A percentile compares a stretch with the other conserved stretches of the same genome.
Evolutionary conservation across 1,140 invertebrate species (phyloP).

Genomic region (Tribolium madens): DNA sequence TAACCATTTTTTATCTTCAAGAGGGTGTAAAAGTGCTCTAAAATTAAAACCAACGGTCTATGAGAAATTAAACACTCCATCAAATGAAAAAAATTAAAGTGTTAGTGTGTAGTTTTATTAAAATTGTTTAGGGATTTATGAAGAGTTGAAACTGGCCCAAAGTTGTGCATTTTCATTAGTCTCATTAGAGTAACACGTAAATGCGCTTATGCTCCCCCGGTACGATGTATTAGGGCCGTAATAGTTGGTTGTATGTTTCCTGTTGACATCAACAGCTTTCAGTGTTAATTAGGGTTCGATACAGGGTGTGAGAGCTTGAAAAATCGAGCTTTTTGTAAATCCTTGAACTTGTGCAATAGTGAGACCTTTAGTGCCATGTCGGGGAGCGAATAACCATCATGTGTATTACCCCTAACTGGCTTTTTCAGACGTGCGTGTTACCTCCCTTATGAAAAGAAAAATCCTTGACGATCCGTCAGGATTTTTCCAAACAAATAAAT

Average conservation of each 20-base stretch:
- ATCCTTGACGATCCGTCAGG: background rate
- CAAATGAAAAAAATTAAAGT: conserved; percentile 28
- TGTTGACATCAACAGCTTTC: conserved; percentile 37
- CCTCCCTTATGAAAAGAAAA: conserved; percentile 2
- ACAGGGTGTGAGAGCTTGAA: background rate
- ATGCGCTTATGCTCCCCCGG: conserved; percentile 49
- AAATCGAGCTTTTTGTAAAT: conserved; percentile 38
- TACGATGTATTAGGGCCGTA: conserved; percentile 48
- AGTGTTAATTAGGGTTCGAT: conserved; percentile 18
- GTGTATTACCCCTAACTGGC: conserved; percentile 47
- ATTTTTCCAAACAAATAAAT: background rate
- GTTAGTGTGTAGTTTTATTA: background rate
- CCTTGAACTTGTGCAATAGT: conserved; percentile 43
- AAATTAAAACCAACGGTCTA: conserved; percentile 17
- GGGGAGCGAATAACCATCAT: conserved; percentile 49
- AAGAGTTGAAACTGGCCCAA: conserved; percentile 22
- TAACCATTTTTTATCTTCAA: conserved; percentile 34
- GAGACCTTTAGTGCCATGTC: conserved; percentile 44
- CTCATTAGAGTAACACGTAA: conserved; percentile 55
- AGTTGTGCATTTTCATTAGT: conserved; percentile 52
- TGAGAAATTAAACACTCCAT: conserved; percentile 31
- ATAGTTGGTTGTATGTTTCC: conserved; percentile 40
- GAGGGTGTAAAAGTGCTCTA: conserved; percentile 21
- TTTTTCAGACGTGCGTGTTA: conserved; percentile 43
- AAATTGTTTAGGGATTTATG: conserved; percentile 15